phyloP scores from a whole-genome alignment of 30 jellyfish, hydroid and myxozoan genomes.

The Aurelia aurita region DNA sequence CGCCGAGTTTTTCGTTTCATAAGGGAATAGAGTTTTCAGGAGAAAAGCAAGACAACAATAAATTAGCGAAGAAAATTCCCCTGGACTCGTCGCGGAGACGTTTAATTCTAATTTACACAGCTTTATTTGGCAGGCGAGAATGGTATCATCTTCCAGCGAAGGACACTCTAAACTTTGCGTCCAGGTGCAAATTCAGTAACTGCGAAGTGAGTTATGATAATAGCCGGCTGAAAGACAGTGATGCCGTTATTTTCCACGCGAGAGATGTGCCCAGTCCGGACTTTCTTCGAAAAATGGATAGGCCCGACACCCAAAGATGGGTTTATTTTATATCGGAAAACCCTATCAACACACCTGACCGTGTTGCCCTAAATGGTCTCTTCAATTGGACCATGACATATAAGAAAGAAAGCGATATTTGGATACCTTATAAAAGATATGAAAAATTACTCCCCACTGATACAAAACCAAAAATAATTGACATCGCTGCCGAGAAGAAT shows the following conservation, averaged over 20 bases:
- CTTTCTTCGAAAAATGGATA: constrained; percentile 13
- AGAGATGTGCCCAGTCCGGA: constrained; percentile 81
- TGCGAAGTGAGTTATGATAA: constrained; percentile 88
- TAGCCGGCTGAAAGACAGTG: constrained; percentile 52
- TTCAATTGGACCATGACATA: constrained; percentile 89
- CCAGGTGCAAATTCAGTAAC: constrained; percentile 64
- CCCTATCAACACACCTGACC: constrained; percentile 80
- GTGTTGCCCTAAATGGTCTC: constrained; percentile 74
- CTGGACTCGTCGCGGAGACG: constrained; percentile 2
- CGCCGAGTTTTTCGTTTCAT: too few species aligned
- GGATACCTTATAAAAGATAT: constrained; percentile 57
- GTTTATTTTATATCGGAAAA: constrained; percentile 91
- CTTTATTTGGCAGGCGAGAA: constrained; percentile 60
- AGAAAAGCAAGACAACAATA: too few species aligned
- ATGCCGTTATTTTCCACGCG: constrained; percentile 96
- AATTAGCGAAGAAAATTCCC: too few species aligned
- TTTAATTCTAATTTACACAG: constrained; percentile 80
- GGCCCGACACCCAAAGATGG: constrained; percentile 91
- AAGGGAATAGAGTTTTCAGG: too few species aligned
- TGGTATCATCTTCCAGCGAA: constrained; percentile 85
- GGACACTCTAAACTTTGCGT: constrained; percentile 55
- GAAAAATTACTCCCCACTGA: constrained; percentile 6
- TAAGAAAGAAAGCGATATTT: constrained; percentile 68
- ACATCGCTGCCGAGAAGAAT: constrained; percentile 66
- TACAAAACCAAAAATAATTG: background rate